phyloP scores from a whole-genome alignment of 2,797 vertebrate species.

The Steatocranus sp. region DNA sequence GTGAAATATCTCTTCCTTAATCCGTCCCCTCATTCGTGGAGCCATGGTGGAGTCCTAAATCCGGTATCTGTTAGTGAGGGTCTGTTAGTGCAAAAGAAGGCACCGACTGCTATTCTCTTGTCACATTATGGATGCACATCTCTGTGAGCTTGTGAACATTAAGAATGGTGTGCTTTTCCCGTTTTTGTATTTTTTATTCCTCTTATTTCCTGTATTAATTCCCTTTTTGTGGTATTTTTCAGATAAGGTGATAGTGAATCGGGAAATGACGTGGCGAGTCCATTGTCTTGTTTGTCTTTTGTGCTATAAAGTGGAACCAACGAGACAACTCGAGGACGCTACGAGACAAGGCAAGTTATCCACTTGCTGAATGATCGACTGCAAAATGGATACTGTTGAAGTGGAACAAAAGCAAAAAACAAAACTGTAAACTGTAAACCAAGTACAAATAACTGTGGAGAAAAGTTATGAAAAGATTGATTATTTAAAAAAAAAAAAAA shows the following conservation, averaged over 20 bases:
- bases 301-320: slow-evolving; percentile 73
- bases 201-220: slow-evolving; percentile 37
- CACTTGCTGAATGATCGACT: slow-evolving; percentile 51
- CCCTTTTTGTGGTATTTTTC: slow-evolving; percentile 54
- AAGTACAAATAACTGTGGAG: slow-evolving; percentile 25
- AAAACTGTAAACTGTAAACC: slow-evolving; percentile 38
- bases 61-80: slow-evolving; percentile 28
- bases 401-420: slow-evolving; percentile 3
- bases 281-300: slow-evolving; percentile 62
- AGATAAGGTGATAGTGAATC: slow-evolving; percentile 50
- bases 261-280: slow-evolving; percentile 61
- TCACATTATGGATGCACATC: slow-evolving; percentile 52
- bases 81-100: slow-evolving; percentile 79
- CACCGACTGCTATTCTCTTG: slow-evolving; percentile 79
- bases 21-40: slow-evolving; percentile 16
- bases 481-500: background rate
- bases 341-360: slow-evolving; percentile 67
- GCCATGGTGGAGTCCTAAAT: slow-evolving; percentile 14
- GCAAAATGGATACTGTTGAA: slow-evolving; percentile 21
- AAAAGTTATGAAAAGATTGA: slow-evolving; percentile 42
- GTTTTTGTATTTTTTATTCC: slow-evolving; percentile 12
- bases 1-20: slow-evolving; percentile 71
- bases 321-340: slow-evolving; percentile 63
- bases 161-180: slow-evolving; percentile 44
- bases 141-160: slow-evolving; percentile 27